Evolutionary conservation across 2,888 invertebrate genomes (phyloP).

Genomic region (Timema podura): DNA sequence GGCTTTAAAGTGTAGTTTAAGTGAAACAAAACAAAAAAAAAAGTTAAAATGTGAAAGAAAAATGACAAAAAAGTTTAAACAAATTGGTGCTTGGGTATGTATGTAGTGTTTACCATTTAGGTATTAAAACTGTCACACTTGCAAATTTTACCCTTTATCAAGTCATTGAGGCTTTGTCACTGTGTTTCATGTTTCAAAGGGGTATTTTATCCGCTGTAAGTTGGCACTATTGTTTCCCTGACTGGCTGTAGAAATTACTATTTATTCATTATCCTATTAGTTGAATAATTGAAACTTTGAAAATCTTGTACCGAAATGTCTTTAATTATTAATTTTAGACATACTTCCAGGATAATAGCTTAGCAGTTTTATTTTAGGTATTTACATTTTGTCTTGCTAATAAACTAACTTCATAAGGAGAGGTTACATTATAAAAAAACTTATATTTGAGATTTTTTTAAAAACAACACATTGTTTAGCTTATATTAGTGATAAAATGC

Average conservation of each 20-base stretch:
- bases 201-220: constrained; percentile 18
- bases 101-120: constrained; percentile 25
- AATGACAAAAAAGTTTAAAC: neutral
- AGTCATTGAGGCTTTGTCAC: constrained; percentile 26
- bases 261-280: neutral
- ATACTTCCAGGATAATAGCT: neutral
- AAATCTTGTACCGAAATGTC: too few relatives aligned
- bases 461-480: too few relatives aligned
- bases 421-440: too few relatives aligned
- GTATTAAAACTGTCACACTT: constrained; percentile 22
- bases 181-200: constrained; percentile 25
- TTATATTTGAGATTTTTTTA: too few relatives aligned
- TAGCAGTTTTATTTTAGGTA: neutral
- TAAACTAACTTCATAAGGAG: too few relatives aligned
- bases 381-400: too few relatives aligned
- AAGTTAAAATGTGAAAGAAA: neutral
- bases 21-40: constrained; percentile 17
- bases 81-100: constrained; percentile 25
- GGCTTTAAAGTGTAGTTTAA: constrained; percentile 23
- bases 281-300: too few relatives aligned
- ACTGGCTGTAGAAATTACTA: neutral
- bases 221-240: constrained; percentile 20
- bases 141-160: constrained; percentile 20
- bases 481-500: too few relatives aligned
- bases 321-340: neutral